Base-by-base conservation (phyloP, 2,797 vertebrate genomes). In the Hafferia zeledoni region DNA sequence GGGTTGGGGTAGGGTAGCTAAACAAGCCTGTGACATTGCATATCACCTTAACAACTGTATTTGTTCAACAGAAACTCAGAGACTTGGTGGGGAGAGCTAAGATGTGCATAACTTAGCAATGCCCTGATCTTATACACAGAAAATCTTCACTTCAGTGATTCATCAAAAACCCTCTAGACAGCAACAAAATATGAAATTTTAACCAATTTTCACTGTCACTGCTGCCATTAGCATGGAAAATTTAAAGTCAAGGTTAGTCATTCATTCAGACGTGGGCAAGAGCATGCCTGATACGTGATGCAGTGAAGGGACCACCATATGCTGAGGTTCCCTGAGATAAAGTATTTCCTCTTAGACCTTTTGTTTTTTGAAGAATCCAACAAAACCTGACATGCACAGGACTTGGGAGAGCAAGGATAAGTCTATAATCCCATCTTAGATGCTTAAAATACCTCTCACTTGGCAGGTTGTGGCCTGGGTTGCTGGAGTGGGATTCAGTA, bases 121-220 rank as follows among this genome's bases (percentile, higher is more conserved):
- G 20, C 55, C 49, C 35, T 55, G 35, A 69, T 81, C 74, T 92
- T 88, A 69, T 63, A 71, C 30, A 50, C 20, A 39, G 63, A 71
- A 93, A 60, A 86, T 57, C 49, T 80, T 80, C n/a, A 23, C 20
- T 89, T 89, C 49, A 90, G 6, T 83, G 87, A 83, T 93, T 93
- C 69, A 86, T 91, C 77, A 83, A 28, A 93, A 89, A 44, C 47
- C 39, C 69, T 86, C 83, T 71, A 91, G 79, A 77, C 71, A 74
- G 82, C 71, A 87, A 83, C 41, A 74, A 80, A 92, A 89, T 52
- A 79, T 67, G 71, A 91, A 93, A 91, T 22, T 77, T 91, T 49
- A 80, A 89, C 80, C 41, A 60, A 56, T 56, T 90, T 89, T 89
- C 1, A 1, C 67, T 76, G 65, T 85, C 59, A 39, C 56, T 85